phyloP scores from a whole-genome alignment of 2,888 invertebrate genomes.

The Epiblema foenella region DNA sequence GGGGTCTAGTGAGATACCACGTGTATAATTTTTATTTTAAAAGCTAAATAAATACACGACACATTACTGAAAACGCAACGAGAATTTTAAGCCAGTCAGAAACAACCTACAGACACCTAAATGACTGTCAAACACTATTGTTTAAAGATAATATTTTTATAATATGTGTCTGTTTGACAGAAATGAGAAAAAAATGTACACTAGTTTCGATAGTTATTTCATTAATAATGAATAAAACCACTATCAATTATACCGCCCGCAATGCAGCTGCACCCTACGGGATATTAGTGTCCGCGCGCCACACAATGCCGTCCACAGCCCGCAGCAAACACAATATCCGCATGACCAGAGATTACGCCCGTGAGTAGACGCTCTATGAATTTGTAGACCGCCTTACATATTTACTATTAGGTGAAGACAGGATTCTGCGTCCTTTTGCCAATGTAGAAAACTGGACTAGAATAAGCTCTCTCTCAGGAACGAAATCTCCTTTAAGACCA shows the following conservation, averaged over 20 bases:
- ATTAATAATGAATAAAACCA: not conserved
- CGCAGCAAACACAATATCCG: conserved; percentile 69
- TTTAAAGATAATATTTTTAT: too few relatives aligned
- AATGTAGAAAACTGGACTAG: too few relatives aligned
- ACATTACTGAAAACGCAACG: too few relatives aligned
- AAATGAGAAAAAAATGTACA: not conserved
- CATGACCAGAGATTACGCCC: conserved; percentile 55
- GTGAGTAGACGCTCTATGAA: conserved; percentile 27
- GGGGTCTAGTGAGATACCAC: too few relatives aligned
- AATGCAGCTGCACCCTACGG: conserved; percentile 31
- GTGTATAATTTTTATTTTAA: too few relatives aligned
- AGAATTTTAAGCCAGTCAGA: too few relatives aligned
- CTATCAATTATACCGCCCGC: conserved; percentile 7
- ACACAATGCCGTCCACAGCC: conserved; percentile 33
- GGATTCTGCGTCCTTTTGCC: not conserved
- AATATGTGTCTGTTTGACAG: too few relatives aligned
- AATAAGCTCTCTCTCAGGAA: too few relatives aligned
- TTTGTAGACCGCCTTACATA: conserved; percentile 9
- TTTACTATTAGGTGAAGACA: not conserved
- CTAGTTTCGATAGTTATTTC: not conserved
- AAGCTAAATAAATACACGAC: too few relatives aligned
- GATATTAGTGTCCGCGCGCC: conserved; percentile 50
- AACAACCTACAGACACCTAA: too few relatives aligned
- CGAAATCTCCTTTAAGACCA: too few relatives aligned
- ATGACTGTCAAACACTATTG: too few relatives aligned